These are phyloP conservation scores for Heliconius cydno DNA, from an alignment of 2,888 invertebrate genomes.

Conservation along the genomic window DNA sequence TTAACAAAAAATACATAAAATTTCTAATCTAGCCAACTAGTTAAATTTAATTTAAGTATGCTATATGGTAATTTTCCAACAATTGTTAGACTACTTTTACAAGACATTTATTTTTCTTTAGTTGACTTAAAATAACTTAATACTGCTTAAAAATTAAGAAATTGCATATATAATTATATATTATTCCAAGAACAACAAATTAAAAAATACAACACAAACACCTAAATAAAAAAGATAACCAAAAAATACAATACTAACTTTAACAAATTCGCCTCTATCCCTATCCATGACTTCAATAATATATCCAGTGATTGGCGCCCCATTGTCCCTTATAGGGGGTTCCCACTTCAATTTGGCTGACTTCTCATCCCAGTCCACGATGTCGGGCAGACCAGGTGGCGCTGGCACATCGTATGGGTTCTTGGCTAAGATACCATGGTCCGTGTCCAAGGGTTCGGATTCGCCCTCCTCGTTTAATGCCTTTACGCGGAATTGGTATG, in stretches of 20 bases:
- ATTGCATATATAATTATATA: not conserved
- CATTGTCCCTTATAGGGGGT: slow-evolving; percentile 93
- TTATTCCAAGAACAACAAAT: no score
- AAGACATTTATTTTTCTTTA: not conserved
- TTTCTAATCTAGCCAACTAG: not conserved
- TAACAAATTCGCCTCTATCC: slow-evolving; percentile 91
- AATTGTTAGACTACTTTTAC: not conserved
- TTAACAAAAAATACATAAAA: not conserved
- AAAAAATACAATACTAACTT: slow-evolving; percentile 64
- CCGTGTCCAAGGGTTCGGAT: slow-evolving; percentile 96
- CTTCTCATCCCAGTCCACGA: slow-evolving; percentile 95
- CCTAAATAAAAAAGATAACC: not conserved
- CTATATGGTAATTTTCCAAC: not conserved
- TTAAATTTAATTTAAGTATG: not conserved
- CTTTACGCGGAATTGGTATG: slow-evolving; percentile 98
- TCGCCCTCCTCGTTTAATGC: slow-evolving; percentile 98
- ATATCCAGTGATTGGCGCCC: slow-evolving; percentile 96
- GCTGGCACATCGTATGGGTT: slow-evolving; percentile 97
- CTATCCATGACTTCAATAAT: slow-evolving; percentile 96
- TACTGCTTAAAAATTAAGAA: not conserved
- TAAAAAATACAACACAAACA: not conserved
- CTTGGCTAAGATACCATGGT: slow-evolving; percentile 95
- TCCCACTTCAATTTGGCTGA: slow-evolving; percentile 96
- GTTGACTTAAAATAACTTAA: not conserved
- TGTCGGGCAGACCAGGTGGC: slow-evolving; percentile 94